These are phyloP conservation scores for Alitta virens DNA, from an alignment of 2,888 invertebrate genomes.

Conservation along the genomic window DNA sequence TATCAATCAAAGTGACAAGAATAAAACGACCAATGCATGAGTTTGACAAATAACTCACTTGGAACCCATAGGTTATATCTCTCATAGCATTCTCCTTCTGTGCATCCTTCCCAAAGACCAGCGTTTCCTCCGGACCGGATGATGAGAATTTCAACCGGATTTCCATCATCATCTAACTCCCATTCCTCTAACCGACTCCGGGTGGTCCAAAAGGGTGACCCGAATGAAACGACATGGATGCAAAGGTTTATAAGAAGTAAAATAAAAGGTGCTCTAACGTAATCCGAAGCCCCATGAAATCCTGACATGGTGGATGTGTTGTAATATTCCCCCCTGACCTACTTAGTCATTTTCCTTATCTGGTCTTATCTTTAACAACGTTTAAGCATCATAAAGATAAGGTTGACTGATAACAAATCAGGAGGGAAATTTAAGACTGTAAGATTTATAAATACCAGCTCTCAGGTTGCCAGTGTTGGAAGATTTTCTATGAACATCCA, in stretches of 20 bases:
- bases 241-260: background rate
- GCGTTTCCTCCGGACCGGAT: constrained; percentile 9
- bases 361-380: no score
- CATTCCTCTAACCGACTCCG: background rate
- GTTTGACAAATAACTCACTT: constrained; percentile 6
- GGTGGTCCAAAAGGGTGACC: constrained; percentile 21
- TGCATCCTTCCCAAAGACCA: constrained; percentile 19
- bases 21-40: no score
- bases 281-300: constrained; percentile 11
- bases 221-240: constrained; percentile 9
- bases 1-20: background rate
- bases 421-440: no score
- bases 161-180: background rate
- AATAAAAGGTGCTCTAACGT: constrained; percentile 1
- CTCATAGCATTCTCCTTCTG: constrained; percentile 16
- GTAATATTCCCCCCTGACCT: no score
- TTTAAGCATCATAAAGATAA: no score
- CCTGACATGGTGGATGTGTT: constrained; percentile 6
- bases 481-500: no score
- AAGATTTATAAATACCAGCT: no score
- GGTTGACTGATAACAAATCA: no score
- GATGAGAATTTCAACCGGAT: background rate
- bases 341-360: no score
- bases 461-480: no score
- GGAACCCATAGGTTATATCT: constrained; percentile 18